A percentile compares a stretch with the other conserved stretches of the same genome.
These are phyloP conservation scores for Hydrolagus colliei DNA, from an alignment of 2,797 vertebrate genomes.

Conservation along the genomic window DNA sequence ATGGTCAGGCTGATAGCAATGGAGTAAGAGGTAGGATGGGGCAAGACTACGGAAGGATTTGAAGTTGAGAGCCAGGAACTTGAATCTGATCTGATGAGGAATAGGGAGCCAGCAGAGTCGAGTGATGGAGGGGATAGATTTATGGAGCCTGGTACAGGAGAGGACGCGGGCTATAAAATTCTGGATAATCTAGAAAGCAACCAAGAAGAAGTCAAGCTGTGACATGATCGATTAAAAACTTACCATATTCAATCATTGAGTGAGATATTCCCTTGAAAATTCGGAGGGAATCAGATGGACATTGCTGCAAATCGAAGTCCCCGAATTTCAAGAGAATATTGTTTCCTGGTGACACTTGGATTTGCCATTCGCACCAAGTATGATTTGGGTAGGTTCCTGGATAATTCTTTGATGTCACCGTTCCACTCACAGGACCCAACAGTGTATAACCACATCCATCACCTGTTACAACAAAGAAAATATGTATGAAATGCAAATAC, in stretches of 20 bases:
- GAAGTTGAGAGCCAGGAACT: too few species aligned
- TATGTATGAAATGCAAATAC: slow-evolving; percentile 4
- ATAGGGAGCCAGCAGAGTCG: too few species aligned
- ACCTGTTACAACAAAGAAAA: slow-evolving; percentile 45
- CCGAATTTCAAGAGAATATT: slow-evolving; percentile 64
- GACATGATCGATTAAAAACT: slow-evolving; percentile 35
- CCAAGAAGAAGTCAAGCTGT: too few species aligned
- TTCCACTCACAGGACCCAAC: slow-evolving; percentile 66
- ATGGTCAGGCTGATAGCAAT: too few species aligned
- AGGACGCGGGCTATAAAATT: too few species aligned
- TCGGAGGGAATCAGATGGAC: slow-evolving; percentile 63
- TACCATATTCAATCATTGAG: slow-evolving; percentile 49
- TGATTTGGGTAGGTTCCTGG: slow-evolving; percentile 72
- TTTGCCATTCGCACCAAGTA: slow-evolving; percentile 64
- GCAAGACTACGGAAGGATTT: too few species aligned
- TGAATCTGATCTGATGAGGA: too few species aligned
- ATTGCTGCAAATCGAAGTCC: slow-evolving; percentile 68
- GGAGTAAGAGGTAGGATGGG: too few species aligned
- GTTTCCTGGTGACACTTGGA: slow-evolving; percentile 58
- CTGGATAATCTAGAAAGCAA: too few species aligned
- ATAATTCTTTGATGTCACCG: slow-evolving; percentile 71
- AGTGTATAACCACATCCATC: slow-evolving; percentile 68
- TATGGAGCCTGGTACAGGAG: too few species aligned
- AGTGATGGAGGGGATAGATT: too few species aligned
- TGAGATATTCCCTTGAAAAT: slow-evolving; percentile 53